Evolutionary conservation across 2,888 invertebrate species (phyloP), one percentile per base, ranked within the genome.

Genomic region (Gryllus longicercus): DNA sequence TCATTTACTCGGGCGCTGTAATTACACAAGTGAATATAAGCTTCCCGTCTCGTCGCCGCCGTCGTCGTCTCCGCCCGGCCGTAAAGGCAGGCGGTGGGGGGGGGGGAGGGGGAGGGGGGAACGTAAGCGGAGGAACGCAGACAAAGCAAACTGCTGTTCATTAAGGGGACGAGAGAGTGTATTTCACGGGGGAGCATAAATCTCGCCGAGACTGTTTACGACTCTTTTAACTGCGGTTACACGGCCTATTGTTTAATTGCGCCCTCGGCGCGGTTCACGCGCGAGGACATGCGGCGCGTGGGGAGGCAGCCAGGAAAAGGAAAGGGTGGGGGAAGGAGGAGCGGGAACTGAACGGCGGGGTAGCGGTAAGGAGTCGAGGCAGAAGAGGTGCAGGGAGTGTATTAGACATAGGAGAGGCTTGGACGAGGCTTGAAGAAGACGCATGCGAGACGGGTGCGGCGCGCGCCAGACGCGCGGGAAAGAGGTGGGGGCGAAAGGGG

Each of bases 111-210:
- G 63, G 63, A 3, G n/a, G 63, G 5, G 63, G 16, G n/a, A n/a
- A n/a, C 16, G 63, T 38, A 38, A 14, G n/a, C n/a, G n/a, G 63
- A 63, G 63, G n/a, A 63, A 63, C 63, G 63, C 14, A 63, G 63
- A 63, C 63, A 63, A 63, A 63, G 63, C 63, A 63, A 63, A 63
- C 63, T 63, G 63, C 63, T 63, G 63, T 63, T 63, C 63, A 63
- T 63, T 63, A 63, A 63, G 63, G n/a, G n/a, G 63, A 63, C 4
- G 63, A 63, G 63, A 63, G 63, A 63, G 63, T 63, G 16, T n/a
- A 63, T 63, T 63, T 63, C 63, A 63, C 63, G 63, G 16, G 63
- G 63, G n/a, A 63, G n/a, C 63, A 63, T 63, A 63, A 63, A 63
- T 63, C 63, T 63, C 63, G 14, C 12, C 63, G 63, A 63, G 63